Base-by-base conservation (phyloP, 35 echinoderm and acorn worm species). In the Apostichopus parvimensis region DNA sequence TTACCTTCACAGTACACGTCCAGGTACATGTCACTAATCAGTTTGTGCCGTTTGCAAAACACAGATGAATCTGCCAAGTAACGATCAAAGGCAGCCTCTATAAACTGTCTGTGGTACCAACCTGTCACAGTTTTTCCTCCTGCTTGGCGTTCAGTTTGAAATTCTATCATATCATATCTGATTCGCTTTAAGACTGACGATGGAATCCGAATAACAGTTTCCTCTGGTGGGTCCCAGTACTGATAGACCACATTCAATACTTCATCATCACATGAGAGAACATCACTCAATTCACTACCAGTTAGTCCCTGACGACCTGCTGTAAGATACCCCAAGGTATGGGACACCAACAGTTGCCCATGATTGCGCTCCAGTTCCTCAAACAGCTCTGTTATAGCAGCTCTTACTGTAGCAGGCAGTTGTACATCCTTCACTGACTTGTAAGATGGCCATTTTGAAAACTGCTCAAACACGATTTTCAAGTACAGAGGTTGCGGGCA, bases 91-190 rank as follows among this genome's bases (percentile, higher is more conserved):
- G 93, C 93, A 11, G 95, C 90, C 89, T 97, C 95, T 87, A 95
- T 95, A 76, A 97, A 97, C 53, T 97, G 95, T 7, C 95, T 81
- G 92, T 97, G 95, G 73, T 97, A 97, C 95, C 95, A 97, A 11
- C 91, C 95, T 25, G 93, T n/a, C 8, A 97, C 95, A 8, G 93
- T 97, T 79, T 95, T 97, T 53, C 95, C 95, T 93, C 92, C 95
- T 18, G 95, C 93, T 57, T 97, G 93, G 2, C 93, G 87, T 61
- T 97, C 93, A 13, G 79, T 79, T 34, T 95, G 59, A 76, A 94
- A 95, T 75, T 97, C 95, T 45, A 56, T 53, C 10, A 97, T 93
- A 62, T 97, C 95, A 76, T 87, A 94, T 15, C 88, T 78, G 70
- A 94, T 93, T 11, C 95, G 57, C 87, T 97, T 97, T 93, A 93